These are phyloP conservation scores for Acromyrmex echinatior DNA, from an alignment of 1,140 invertebrate genomes.

Conservation along the genomic window DNA sequence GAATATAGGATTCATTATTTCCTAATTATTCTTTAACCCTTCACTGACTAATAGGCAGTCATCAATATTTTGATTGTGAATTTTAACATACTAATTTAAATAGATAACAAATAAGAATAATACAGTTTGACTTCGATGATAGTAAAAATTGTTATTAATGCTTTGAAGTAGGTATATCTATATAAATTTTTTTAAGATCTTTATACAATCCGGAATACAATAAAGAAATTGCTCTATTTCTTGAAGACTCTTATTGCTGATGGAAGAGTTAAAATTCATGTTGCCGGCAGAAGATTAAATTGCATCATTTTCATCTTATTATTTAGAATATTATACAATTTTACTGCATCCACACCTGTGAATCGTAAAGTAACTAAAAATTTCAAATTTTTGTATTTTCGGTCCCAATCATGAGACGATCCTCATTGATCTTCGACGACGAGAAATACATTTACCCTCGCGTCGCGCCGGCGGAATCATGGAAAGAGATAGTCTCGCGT, in stretches of 20 bases:
- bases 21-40: background rate
- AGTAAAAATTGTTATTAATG: too few relatives aligned
- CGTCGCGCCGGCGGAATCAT: constrained; percentile 52
- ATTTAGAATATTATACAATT: background rate
- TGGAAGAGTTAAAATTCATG: too few relatives aligned
- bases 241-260: too few relatives aligned
- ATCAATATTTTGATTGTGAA: too few relatives aligned
- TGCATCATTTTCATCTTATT: background rate
- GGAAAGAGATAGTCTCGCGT: constrained; percentile 70
- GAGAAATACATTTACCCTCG: constrained; percentile 36
- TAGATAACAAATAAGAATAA: too few relatives aligned
- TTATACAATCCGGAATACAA: too few relatives aligned
- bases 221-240: too few relatives aligned
- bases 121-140: too few relatives aligned
- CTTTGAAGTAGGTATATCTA: too few relatives aligned
- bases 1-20: background rate
- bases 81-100: too few relatives aligned
- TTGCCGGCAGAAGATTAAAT: background rate
- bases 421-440: constrained; percentile 30
- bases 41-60: too few relatives aligned
- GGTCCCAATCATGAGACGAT: constrained; percentile 39
- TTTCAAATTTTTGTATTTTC: constrained; percentile 16
- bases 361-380: constrained; percentile 22
- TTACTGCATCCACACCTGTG: background rate
- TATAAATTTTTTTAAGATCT: too few relatives aligned